Evolutionary conservation across 2,113 vertebrate species (phyloP).

Genomic region (Brachypteracias leptosomus): DNA sequence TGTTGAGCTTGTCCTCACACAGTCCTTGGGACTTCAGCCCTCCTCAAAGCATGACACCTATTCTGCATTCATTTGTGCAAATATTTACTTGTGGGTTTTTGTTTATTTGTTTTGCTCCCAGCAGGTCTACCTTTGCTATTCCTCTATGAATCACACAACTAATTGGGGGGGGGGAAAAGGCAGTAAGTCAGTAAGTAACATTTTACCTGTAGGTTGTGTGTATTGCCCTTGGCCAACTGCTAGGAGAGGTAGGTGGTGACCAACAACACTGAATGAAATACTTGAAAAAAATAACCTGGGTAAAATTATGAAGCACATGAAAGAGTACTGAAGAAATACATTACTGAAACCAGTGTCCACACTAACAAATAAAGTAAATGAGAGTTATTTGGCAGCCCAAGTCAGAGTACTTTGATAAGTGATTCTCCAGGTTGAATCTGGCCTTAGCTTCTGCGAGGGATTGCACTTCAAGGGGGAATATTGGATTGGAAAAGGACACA

Average conservation of each 20-base stretch:
- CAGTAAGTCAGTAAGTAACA: not conserved
- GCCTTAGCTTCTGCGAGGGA: not conserved
- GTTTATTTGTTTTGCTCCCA: not conserved
- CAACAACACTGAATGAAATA: slow-evolving; percentile 14
- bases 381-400: not conserved
- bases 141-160: not conserved
- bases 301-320: not conserved
- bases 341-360: not conserved
- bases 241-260: slow-evolving; percentile 8
- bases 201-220: not conserved
- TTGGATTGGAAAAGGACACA: not conserved
- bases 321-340: not conserved
- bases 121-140: not conserved
- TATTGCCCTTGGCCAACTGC: slow-evolving; percentile 3
- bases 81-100: not conserved
- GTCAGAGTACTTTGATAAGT: not conserved
- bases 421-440: not conserved
- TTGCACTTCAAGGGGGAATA: not conserved
- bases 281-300: not conserved
- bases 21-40: not conserved
- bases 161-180: no score
- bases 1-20: not conserved
- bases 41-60: not conserved
- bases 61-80: not conserved
- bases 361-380: not conserved